phyloP scores from a whole-genome alignment of 1,140 invertebrate genomes.

The Thrips palmi region DNA sequence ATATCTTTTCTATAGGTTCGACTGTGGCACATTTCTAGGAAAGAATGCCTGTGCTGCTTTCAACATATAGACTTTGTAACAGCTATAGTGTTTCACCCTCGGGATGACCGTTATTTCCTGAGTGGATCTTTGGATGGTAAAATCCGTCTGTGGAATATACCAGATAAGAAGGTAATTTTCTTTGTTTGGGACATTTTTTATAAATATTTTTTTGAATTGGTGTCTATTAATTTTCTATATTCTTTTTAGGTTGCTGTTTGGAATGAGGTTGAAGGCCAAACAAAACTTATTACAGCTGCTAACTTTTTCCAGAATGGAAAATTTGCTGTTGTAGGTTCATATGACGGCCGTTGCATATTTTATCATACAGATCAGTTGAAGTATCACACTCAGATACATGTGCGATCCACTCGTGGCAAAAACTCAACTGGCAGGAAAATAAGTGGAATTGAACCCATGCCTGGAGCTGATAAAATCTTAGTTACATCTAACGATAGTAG shows the following conservation, averaged over 20 bases:
- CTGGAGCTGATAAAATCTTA: constrained; percentile 89
- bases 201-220: constrained; percentile 1
- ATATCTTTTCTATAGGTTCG: no score
- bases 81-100: constrained; percentile 93
- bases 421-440: constrained; percentile 90
- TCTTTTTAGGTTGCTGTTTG: constrained; percentile 58
- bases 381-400: constrained; percentile 95
- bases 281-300: constrained; percentile 90
- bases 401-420: constrained; percentile 82
- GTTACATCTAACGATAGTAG: constrained; percentile 97
- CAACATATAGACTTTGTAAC: constrained; percentile 99
- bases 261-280: constrained; percentile 90
- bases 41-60: constrained; percentile 95
- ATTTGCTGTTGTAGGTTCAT: constrained; percentile 94
- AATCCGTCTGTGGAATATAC: constrained; percentile 95
- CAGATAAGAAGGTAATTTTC: constrained; percentile 97
- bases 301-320: constrained; percentile 86
- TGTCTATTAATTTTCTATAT: constrained; percentile 5
- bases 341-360: constrained; percentile 95
- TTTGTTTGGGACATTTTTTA: constrained; percentile 27
- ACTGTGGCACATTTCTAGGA: constrained; percentile 91
- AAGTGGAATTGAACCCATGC: constrained; percentile 92
- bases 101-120: constrained; percentile 87
- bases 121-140: constrained; percentile 92
- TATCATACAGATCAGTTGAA: constrained; percentile 96